Conservation (phyloP, 2,113 vertebrate genomes). For the Mobula hypostoma region DNA sequence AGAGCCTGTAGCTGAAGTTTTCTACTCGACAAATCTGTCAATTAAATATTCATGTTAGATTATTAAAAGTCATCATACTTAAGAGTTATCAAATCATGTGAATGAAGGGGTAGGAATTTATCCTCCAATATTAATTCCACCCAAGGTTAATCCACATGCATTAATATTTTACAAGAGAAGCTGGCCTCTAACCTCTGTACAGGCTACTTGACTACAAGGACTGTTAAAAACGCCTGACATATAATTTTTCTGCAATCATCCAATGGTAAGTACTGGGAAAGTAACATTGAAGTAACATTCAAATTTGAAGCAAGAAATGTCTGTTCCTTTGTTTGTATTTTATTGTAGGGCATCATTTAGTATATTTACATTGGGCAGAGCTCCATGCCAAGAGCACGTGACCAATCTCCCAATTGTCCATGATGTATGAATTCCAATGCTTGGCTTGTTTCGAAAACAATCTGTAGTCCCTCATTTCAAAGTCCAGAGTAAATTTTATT, state of each 20-base stretch:
- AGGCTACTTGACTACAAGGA: not conserved
- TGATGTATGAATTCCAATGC: not conserved
- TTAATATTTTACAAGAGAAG: not conserved
- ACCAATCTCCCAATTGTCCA: not conserved
- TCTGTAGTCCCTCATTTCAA: not conserved
- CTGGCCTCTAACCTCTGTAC: not conserved
- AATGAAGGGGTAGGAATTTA: not conserved
- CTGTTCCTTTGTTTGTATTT: not conserved
- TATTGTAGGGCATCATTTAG: not conserved
- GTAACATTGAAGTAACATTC: not conserved
- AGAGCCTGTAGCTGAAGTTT: constrained; percentile 87
- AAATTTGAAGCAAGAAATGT: not conserved
- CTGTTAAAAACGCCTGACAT: not conserved
- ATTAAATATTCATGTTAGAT: constrained; percentile 42
- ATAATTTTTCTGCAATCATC: too few relatives aligned
- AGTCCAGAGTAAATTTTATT: too few relatives aligned
- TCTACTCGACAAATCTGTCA: constrained; percentile 75
- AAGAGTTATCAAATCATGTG: not conserved
- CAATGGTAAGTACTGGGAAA: not conserved
- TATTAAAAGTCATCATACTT: not conserved
- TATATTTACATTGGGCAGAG: not conserved
- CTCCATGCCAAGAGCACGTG: not conserved
- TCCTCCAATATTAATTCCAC: not conserved
- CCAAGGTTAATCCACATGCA: not conserved
- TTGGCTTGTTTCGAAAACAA: not conserved